Conservation (phyloP, 2,888 invertebrate species). For the Unio pictorum region DNA sequence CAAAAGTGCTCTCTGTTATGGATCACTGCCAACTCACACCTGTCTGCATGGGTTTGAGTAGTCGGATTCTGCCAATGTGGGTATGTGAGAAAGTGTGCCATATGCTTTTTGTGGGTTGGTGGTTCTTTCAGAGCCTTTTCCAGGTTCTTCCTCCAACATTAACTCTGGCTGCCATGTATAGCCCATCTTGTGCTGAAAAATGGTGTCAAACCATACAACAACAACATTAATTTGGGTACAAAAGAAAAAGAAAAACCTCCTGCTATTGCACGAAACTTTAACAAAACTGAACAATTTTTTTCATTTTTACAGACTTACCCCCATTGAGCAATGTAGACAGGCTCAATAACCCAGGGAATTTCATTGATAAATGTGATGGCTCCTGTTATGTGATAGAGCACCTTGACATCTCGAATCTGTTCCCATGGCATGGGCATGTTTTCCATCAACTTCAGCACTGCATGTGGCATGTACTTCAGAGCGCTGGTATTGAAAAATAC, state of each 20-base stretch:
- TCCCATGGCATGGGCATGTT: conserved; percentile 99
- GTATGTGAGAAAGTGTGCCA: too few species aligned
- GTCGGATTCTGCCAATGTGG: too few species aligned
- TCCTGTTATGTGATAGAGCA: conserved; percentile 97
- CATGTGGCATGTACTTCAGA: conserved; percentile 99
- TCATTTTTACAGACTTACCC: conserved; percentile 77
- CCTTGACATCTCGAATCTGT: conserved; percentile 98
- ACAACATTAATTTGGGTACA: background rate
- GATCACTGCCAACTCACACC: too few species aligned
- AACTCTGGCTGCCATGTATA: too few species aligned
- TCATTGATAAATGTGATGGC: conserved; percentile 99
- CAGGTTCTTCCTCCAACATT: too few species aligned
- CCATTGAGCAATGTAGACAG: conserved; percentile 99
- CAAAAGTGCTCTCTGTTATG: too few species aligned
- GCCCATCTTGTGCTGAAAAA: too few species aligned
- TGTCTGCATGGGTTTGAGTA: too few species aligned
- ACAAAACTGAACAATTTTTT: background rate
- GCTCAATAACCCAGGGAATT: conserved; percentile 99
- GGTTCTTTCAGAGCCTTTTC: too few species aligned
- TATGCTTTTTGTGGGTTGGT: too few species aligned
- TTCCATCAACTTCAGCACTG: conserved; percentile 97
- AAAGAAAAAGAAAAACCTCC: background rate
- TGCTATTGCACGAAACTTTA: background rate
- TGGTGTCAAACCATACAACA: too few species aligned
- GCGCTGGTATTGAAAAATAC: conserved; percentile 77